Base-by-base conservation (phyloP, 2,888 invertebrate genomes). In the Thera britannica region DNA sequence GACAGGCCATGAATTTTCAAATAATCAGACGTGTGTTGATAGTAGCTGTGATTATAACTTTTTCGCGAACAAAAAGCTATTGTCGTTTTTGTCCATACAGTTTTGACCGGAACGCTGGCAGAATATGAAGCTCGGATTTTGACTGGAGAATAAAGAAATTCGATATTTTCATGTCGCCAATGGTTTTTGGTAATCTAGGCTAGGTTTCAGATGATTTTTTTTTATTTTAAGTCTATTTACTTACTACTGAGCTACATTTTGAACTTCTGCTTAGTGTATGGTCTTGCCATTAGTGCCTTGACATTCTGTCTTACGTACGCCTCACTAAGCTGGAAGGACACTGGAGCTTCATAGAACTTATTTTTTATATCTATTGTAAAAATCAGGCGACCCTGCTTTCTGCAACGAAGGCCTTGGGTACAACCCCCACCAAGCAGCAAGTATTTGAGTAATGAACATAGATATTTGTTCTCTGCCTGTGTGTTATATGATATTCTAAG, bases 1-100 rank as follows among this genome's bases (percentile, higher is more conserved):
- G 87, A 85, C 86, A 82, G 79, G 79, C 79, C 85, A 88, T 88
- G 89, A 86, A 89, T 90, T 90, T 87, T 88, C 85, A 79, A 90
- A 87, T 88, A 89, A 90, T 87, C 88, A 87, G 83, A 82, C 83
- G 78, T 64, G 72, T 59, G 55, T 61, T 62, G 58, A 68, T 62
- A 61, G 67, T 68, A 41, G 46, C 62, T 56, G 38, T 65, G 65
- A 66, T 69, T 65, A 65, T 69, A 59, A 69, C 65, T 69, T 69
- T 69, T 65, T 59, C 52, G 54, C 6, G 62, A 57, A 69, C 69
- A 69, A 69, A 68, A 69, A 59, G 62, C 65, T 61, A 61, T 68
- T 58, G 65, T 61, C 67, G 55, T 60, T 66, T 67, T 66, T 64
- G 64, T 68, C 46, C 58, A 55, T 46, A 36, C 63, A 59, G 55